A percentile compares a stretch with the other conserved stretches of the same genome.
phyloP scores from a whole-genome alignment of 1,140 invertebrate genomes.

The Panagrolaimus sp. region DNA sequence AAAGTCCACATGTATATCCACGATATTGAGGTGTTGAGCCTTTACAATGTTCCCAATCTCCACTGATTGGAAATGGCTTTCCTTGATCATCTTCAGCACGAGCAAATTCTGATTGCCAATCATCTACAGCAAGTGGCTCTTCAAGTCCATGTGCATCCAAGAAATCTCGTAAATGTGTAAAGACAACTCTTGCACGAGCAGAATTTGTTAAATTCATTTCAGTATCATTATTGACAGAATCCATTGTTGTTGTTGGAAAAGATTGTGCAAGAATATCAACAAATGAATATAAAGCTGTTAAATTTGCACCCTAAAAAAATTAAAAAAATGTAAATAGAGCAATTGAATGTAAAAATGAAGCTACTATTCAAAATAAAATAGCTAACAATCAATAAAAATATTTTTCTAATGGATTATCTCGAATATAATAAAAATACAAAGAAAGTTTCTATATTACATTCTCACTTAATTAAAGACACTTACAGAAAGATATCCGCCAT shows the following conservation, averaged over 20 bases:
- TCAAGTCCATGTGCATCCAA: conserved; percentile 32
- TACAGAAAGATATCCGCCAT: conserved; percentile 15
- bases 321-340: too few relatives aligned
- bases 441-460: too few relatives aligned
- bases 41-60: conserved; percentile 73
- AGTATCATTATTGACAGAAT: not conserved
- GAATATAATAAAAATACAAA: too few relatives aligned
- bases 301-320: conserved; percentile 41
- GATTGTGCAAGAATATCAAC: conserved; percentile 44
- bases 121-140: conserved; percentile 36
- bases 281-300: conserved; percentile 51
- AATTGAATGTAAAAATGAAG: too few relatives aligned
- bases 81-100: conserved; percentile 41
- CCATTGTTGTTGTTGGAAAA: not conserved
- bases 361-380: too few relatives aligned
- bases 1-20: conserved; percentile 93
- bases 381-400: too few relatives aligned
- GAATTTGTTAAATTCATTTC: conserved; percentile 20
- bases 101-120: conserved; percentile 49
- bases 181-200: conserved; percentile 51
- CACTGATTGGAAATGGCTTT: conserved; percentile 59
- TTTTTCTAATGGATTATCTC: too few relatives aligned
- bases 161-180: conserved; percentile 52
- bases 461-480: too few relatives aligned
- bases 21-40: conserved; percentile 64